Evolutionary conservation across 2,888 invertebrate species (phyloP).

Genomic region (Tryphoninae sp.): DNA sequence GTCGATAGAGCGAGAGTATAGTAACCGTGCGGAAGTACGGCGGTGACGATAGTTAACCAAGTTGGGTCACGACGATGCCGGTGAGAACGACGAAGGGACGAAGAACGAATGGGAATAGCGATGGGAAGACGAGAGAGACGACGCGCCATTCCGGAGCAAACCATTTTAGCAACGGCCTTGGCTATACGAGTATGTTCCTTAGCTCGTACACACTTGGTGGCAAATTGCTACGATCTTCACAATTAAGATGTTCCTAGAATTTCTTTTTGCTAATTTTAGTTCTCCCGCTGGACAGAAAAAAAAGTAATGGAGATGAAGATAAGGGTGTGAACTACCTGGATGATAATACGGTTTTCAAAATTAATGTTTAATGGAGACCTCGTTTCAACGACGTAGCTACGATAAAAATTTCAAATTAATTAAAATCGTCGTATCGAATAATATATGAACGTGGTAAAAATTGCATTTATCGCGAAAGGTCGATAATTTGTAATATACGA

Average conservation of each 20-base stretch:
- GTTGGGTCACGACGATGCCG: slow-evolving; percentile 46
- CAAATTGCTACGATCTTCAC: slow-evolving; percentile 26
- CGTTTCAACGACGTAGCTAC: no score
- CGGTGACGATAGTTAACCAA: slow-evolving; percentile 60
- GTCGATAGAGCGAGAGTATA: slow-evolving; percentile 52
- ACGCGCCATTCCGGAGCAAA: slow-evolving; percentile 11
- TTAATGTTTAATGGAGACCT: no score
- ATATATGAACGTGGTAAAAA: no score
- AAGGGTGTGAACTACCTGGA: no score
- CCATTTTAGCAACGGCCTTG: slow-evolving; percentile 23
- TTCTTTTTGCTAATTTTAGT: not conserved
- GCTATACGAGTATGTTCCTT: not conserved
- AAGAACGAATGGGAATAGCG: slow-evolving; percentile 38
- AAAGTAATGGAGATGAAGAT: no score
- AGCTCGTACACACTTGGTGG: not conserved
- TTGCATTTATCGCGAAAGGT: no score
- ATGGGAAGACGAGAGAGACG: not conserved
- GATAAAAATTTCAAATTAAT: no score
- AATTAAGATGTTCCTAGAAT: not conserved
- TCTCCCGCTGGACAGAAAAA: no score
- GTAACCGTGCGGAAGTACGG: slow-evolving; percentile 44
- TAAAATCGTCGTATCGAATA: no score
- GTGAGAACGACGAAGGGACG: slow-evolving; percentile 14
- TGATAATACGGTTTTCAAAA: no score
- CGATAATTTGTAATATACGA: not conserved